A percentile compares a stretch with the other conserved stretches of the same genome.
These are phyloP conservation scores for Rotaria socialis DNA, from an alignment of 2,888 invertebrate genomes.

Conservation along the genomic window DNA sequence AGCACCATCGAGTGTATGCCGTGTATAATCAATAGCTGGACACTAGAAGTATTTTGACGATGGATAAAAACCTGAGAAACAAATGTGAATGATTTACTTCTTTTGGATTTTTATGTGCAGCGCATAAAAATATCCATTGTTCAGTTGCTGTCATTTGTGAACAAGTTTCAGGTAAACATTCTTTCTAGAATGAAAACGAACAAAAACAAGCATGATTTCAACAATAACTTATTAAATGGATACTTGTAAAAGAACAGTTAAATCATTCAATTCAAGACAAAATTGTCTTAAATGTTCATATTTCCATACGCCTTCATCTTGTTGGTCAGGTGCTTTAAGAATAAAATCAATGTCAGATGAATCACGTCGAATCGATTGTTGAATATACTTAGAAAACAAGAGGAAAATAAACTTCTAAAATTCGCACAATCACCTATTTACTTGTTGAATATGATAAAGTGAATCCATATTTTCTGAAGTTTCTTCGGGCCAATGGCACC, in stretches of 20 bases:
- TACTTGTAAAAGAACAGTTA: slow-evolving; percentile 73
- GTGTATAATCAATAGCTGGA: slow-evolving; percentile 96
- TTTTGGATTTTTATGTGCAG: slow-evolving; percentile 98
- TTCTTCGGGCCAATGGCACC: slow-evolving; percentile 95
- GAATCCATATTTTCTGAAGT: slow-evolving; percentile 99
- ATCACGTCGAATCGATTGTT: slow-evolving; percentile 88
- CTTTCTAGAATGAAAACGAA: slow-evolving; percentile 62
- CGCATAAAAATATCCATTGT: slow-evolving; percentile 99
- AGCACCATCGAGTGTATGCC: slow-evolving; percentile 96
- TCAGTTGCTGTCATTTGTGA: slow-evolving; percentile 99
- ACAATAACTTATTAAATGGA: too few species aligned
- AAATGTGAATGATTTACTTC: slow-evolving; percentile 63
- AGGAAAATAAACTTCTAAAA: neutral
- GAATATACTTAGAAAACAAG: slow-evolving; percentile 69
- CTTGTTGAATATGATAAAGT: slow-evolving; percentile 90
- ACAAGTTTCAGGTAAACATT: slow-evolving; percentile 92
- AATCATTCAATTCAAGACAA: slow-evolving; percentile 97
- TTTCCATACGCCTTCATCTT: slow-evolving; percentile 99
- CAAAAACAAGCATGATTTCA: too few species aligned
- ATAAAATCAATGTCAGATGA: slow-evolving; percentile 88
- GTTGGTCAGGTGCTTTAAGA: slow-evolving; percentile 88
- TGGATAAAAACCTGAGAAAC: neutral
- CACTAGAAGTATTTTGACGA: slow-evolving; percentile 64
- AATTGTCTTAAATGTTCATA: slow-evolving; percentile 97
- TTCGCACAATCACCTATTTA: slow-evolving; percentile 47